Evolutionary conservation across 2,113 vertebrate genomes (phyloP).

Genomic region (Pristiophorus japonicus): DNA sequence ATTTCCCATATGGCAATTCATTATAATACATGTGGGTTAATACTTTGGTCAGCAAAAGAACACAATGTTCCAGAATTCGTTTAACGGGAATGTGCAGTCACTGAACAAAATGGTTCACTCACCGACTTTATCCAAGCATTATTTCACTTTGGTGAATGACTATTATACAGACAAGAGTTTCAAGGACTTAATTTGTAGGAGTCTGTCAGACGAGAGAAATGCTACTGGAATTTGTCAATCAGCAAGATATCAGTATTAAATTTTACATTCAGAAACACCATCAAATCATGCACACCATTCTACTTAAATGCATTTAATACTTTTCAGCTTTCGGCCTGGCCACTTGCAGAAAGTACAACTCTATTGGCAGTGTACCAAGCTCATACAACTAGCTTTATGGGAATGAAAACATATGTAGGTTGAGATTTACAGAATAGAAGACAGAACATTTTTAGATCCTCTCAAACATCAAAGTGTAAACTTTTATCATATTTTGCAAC

Average conservation of each 20-base stretch:
- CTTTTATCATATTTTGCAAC: too few species aligned
- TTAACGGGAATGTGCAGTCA: background rate
- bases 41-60: background rate
- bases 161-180: background rate
- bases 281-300: background rate
- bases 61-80: background rate
- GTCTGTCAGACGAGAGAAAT: background rate
- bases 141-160: background rate
- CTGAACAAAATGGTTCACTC: background rate
- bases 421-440: background rate
- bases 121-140: background rate
- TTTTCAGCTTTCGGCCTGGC: background rate
- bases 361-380: background rate
- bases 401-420: background rate
- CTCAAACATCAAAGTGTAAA: constrained; percentile 18
- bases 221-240: background rate
- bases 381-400: background rate
- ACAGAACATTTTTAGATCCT: background rate
- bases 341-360: background rate
- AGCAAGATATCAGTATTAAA: background rate
- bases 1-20: background rate
- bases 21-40: background rate
- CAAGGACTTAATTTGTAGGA: background rate
- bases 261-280: background rate
- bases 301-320: constrained; percentile 12